These are phyloP conservation scores for Phoebastria nigripes DNA, from an alignment of 2,797 vertebrate genomes.

Conservation along the genomic window DNA sequence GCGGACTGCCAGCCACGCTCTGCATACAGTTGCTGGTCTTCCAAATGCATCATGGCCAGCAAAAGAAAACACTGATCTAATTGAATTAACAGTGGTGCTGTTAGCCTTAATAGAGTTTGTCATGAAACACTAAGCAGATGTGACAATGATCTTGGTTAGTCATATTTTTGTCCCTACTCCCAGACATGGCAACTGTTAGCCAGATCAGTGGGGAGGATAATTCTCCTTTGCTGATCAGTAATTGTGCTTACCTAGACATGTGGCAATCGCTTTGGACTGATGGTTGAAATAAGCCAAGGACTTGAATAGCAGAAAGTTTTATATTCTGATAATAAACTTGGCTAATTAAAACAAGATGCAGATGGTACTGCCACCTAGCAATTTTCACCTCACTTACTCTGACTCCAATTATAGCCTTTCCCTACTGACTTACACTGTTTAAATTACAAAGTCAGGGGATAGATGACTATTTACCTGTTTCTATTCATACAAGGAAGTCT, in stretches of 20 bases:
- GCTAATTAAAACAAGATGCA: conserved; percentile 77
- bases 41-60: conserved; percentile 56
- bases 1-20: conserved; percentile 18
- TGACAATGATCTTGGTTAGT: conserved; percentile 26
- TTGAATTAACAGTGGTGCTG: conserved; percentile 64
- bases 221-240: conserved; percentile 45
- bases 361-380: conserved; percentile 76
- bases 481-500: conserved; percentile 64
- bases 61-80: conserved; percentile 66
- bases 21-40: conserved; percentile 61
- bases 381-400: conserved; percentile 78
- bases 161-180: conserved; percentile 32
- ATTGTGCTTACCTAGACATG: conserved; percentile 43
- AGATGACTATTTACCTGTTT: conserved; percentile 73
- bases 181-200: conserved; percentile 8
- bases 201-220: conserved; percentile 50
- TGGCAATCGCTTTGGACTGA: conserved; percentile 37
- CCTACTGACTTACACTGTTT: conserved; percentile 76
- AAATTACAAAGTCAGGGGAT: conserved; percentile 74
- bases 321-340: conserved; percentile 68
- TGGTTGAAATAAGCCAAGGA: conserved; percentile 47
- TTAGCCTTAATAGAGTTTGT: conserved; percentile 63
- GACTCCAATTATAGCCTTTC: conserved; percentile 74
- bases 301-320: conserved; percentile 65
- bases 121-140: conserved; percentile 55